phyloP scores from a whole-genome alignment of 2,113 vertebrate genomes.

The Calonectris borealis region DNA sequence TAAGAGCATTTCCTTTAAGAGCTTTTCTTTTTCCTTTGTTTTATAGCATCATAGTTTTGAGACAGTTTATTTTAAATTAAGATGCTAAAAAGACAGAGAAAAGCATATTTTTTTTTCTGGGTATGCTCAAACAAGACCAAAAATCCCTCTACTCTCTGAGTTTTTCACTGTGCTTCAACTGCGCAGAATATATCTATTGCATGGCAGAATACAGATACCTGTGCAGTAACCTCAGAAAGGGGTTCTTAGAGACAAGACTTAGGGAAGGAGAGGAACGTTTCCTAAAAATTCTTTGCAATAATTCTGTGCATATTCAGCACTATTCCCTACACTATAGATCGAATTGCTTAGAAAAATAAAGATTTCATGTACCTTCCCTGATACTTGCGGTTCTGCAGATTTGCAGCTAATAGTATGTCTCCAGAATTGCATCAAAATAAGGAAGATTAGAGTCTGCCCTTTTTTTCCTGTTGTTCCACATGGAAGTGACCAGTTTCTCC shows the following conservation, averaged over 20 bases:
- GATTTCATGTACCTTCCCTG: not conserved
- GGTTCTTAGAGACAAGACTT: not conserved
- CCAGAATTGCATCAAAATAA: not conserved
- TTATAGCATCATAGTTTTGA: not conserved
- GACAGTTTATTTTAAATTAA: conserved; percentile 35
- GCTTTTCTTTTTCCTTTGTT: conserved; percentile 6
- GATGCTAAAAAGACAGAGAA: not conserved
- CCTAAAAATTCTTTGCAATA: not conserved
- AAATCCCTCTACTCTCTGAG: not conserved
- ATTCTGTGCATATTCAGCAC: not conserved
- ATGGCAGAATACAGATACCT: not conserved
- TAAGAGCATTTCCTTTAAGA: conserved; percentile 62
- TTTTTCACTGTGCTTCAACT: not conserved
- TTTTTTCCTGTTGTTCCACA: not conserved
- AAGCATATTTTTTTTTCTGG: not conserved
- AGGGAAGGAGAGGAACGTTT: not conserved
- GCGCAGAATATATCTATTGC: not conserved
- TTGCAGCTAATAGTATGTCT: not conserved
- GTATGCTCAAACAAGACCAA: not conserved
- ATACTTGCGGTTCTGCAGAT: not conserved
- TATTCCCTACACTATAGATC: not conserved
- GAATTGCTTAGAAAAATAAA: not conserved
- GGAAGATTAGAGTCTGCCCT: not conserved
- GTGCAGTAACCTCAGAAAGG: not conserved
- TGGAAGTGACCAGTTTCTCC: not conserved